Evolutionary conservation across 2,888 invertebrate species (phyloP).

Genomic region (Criorhina ranunculi): DNA sequence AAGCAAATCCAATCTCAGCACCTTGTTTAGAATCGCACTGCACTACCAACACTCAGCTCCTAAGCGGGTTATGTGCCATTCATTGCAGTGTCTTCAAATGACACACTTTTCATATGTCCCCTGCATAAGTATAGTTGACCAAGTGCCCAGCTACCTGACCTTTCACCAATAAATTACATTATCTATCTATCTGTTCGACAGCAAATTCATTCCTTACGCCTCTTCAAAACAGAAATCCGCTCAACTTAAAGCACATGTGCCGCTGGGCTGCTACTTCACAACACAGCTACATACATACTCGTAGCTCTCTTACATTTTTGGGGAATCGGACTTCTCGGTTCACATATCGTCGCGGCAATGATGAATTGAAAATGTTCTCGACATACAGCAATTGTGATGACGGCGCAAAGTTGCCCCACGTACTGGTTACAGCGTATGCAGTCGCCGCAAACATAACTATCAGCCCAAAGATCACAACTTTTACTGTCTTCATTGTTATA

Average conservation of each 20-base stretch:
- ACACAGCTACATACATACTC: conserved; percentile 3
- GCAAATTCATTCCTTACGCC: conserved; percentile 45
- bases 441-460: conserved; percentile 77
- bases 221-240: conserved; percentile 12
- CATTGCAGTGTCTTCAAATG: conserved; percentile 15
- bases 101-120: conserved; percentile 15
- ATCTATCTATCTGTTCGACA: conserved; percentile 40
- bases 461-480: conserved; percentile 43
- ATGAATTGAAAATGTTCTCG: conserved; percentile 81
- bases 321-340: conserved; percentile 82
- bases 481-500: conserved; percentile 47
- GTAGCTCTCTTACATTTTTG: conserved; percentile 81
- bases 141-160: conserved; percentile 27
- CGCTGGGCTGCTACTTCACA: conserved; percentile 20
- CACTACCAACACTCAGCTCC: neutral
- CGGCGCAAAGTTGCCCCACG: conserved; percentile 82
- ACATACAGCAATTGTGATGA: conserved; percentile 82
- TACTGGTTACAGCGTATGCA: conserved; percentile 80
- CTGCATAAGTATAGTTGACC: neutral
- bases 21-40: conserved; percentile 12
- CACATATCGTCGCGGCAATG: conserved; percentile 81
- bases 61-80: neutral
- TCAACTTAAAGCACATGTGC: conserved; percentile 49
- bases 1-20: neutral
- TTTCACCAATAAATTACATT: conserved; percentile 44